Percentiles rank a stretch among this genome's conserved stretches.
Evolutionary conservation across 2,113 vertebrate genomes (phyloP).

Genomic region (Dunckerocampus dactyliophorus): DNA sequence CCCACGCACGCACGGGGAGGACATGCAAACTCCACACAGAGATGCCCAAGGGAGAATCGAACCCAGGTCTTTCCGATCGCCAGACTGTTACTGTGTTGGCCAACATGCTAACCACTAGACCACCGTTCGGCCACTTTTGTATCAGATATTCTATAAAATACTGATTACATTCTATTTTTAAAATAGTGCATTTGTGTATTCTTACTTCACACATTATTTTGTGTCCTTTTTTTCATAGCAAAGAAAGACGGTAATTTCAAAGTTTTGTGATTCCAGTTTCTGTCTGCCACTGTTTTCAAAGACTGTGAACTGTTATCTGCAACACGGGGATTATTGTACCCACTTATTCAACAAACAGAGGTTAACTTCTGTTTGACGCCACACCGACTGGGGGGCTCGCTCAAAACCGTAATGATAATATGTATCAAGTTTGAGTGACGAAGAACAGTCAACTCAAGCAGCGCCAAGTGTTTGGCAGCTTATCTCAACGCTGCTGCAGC

Average conservation of each 20-base stretch:
- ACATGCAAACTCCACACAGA: too few relatives aligned
- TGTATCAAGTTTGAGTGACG: slow-evolving; percentile 29
- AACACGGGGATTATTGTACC: slow-evolving; percentile 52
- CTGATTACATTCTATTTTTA: too few relatives aligned
- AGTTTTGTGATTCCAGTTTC: slow-evolving; percentile 1
- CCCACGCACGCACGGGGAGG: too few relatives aligned
- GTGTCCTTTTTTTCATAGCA: background rate
- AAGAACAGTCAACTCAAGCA: slow-evolving; percentile 52
- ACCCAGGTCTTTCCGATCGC: too few relatives aligned
- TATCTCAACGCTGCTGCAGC: slow-evolving; percentile 39
- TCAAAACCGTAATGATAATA: slow-evolving; percentile 50
- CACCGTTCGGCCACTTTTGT: too few relatives aligned
- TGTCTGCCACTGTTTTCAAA: slow-evolving; percentile 11
- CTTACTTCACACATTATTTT: too few relatives aligned
- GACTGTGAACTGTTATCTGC: slow-evolving; percentile 34
- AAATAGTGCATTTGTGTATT: too few relatives aligned
- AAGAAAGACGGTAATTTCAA: background rate
- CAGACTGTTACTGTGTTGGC: too few relatives aligned
- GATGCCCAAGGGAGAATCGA: too few relatives aligned
- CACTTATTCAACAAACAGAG: slow-evolving; percentile 29
- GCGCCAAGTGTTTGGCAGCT: slow-evolving; percentile 37
- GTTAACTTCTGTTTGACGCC: slow-evolving; percentile 29
- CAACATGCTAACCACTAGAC: too few relatives aligned
- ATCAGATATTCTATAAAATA: too few relatives aligned
- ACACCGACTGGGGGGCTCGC: slow-evolving; percentile 12